Percentiles rank a stretch among this genome's conserved stretches.
Evolutionary conservation across 2,888 invertebrate species (phyloP).

Genomic region (Netelia melanura): DNA sequence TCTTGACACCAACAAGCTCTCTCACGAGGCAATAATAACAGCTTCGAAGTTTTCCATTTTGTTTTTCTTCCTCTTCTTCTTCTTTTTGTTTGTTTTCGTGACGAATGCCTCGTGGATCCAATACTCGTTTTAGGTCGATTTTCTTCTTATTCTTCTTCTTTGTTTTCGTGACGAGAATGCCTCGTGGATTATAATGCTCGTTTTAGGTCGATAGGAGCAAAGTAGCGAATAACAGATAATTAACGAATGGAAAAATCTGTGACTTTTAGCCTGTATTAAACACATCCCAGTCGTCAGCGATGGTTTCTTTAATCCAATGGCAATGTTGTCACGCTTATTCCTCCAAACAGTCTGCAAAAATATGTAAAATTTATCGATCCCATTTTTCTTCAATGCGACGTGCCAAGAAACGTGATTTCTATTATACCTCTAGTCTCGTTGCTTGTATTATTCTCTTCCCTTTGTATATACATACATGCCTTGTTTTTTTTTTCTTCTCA

Average conservation of each 20-base stretch:
- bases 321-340: no score
- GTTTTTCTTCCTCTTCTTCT: background rate
- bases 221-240: constrained; percentile 40
- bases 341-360: no score
- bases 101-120: background rate
- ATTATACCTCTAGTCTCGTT: no score
- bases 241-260: background rate
- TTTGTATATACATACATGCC: background rate
- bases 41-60: background rate
- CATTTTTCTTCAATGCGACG: no score
- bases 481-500: background rate
- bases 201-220: constrained; percentile 2
- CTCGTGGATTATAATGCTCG: background rate
- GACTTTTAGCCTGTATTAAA: no score
- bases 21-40: constrained; percentile 8
- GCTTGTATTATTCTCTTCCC: background rate
- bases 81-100: constrained; percentile 4
- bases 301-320: no score
- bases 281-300: no score
- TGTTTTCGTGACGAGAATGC: background rate
- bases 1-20: constrained; percentile 6
- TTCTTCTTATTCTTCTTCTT: background rate
- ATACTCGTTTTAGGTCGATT: constrained; percentile 3
- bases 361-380: no score
- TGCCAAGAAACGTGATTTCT: no score